Conservation (phyloP, 2,797 vertebrate genomes). For the Heliangelus exortis region DNA sequence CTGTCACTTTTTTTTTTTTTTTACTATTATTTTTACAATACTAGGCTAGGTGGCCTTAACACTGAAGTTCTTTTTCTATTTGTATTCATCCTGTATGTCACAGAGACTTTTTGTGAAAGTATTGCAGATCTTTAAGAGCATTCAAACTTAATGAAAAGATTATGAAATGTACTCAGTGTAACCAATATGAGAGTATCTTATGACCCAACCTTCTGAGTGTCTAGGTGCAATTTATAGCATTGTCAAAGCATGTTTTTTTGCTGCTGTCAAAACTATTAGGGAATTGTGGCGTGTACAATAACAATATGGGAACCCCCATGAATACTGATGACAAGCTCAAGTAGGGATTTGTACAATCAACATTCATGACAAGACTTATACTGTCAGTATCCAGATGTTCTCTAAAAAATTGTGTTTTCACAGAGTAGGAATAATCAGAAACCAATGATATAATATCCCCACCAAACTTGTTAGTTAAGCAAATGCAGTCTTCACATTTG, state of each 20-base stretch:
- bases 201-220: background rate
- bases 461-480: background rate
- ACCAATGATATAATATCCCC: background rate
- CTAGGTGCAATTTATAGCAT: background rate
- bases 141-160: background rate
- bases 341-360: background rate
- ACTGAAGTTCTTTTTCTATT: background rate
- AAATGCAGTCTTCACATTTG: background rate
- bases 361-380: background rate
- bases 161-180: background rate
- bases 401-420: background rate
- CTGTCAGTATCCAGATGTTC: background rate
- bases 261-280: background rate
- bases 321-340: background rate
- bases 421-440: background rate
- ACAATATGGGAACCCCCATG: background rate
- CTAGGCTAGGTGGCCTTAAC: background rate
- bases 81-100: background rate
- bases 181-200: background rate
- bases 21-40: background rate
- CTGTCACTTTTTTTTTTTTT: background rate
- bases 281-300: background rate
- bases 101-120: background rate
- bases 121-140: background rate
- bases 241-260: background rate